Evolutionary conservation across 2,888 invertebrate species (phyloP).

Genomic region (Caenorhabditis japonica): DNA sequence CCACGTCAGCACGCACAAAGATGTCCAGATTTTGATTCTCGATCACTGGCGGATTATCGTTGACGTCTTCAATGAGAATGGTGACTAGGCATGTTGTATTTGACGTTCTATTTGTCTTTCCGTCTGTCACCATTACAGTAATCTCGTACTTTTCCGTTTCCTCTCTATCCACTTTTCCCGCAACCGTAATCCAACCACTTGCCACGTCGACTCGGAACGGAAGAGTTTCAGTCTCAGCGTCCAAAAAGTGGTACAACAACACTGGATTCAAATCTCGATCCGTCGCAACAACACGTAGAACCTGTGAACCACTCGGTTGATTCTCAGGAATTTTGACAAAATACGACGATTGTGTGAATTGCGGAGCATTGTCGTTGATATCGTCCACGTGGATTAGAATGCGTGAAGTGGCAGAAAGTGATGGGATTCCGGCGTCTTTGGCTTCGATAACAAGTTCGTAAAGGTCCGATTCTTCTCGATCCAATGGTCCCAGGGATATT

Average conservation of each 20-base stretch:
- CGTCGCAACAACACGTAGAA: constrained; percentile 86
- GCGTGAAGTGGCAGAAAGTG: constrained; percentile 19
- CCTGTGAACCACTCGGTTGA: constrained; percentile 82
- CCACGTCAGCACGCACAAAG: constrained; percentile 40
- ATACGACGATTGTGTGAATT: constrained; percentile 80
- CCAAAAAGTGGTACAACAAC: constrained; percentile 15
- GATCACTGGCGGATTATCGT: constrained; percentile 88
- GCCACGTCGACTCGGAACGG: constrained; percentile 90
- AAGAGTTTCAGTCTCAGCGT: not conserved
- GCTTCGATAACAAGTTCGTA: constrained; percentile 58
- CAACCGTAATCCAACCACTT: constrained; percentile 89
- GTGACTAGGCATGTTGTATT: constrained; percentile 81
- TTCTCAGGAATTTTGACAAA: constrained; percentile 63
- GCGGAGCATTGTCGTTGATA: constrained; percentile 65
- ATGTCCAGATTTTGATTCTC: constrained; percentile 58
- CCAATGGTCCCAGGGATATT: constrained; percentile 34
- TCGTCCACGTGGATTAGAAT: constrained; percentile 61
- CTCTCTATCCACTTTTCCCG: constrained; percentile 90
- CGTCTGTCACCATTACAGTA: constrained; percentile 23
- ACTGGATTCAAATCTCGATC: constrained; percentile 89
- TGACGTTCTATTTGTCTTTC: not conserved
- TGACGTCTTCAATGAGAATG: constrained; percentile 91
- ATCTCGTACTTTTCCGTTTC: constrained; percentile 89
- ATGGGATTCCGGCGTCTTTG: constrained; percentile 49
- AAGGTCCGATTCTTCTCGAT: constrained; percentile 50